Evolutionary conservation across 2,797 vertebrate species (phyloP), one percentile per base, ranked within the genome.

Genomic region (Cirrhinus molitorella): DNA sequence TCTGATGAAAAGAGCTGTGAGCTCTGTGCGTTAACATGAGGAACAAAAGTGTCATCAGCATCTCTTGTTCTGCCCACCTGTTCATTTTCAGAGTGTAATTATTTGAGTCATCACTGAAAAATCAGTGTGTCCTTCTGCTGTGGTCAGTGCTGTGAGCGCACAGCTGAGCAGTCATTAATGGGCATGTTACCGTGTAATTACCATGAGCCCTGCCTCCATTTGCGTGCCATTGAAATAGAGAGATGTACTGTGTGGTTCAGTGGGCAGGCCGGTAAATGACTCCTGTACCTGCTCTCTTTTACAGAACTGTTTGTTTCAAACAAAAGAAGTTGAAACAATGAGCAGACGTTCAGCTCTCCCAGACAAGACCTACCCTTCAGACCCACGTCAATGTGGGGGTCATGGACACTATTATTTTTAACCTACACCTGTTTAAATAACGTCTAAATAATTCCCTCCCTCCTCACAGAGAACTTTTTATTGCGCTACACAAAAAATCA

Each of bases 151-250:
- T 59, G 17, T 78, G 65, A 61, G 53, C 5, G 16, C 25, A 49
- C 21, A 45, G 72, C 49, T 47, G 19, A 79, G 31, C 25, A 23
- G 51, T 63, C 53, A 77, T 76, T 71, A 76, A 55, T 80, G 67
- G 23, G 11, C 31, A 53, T 23, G 61, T 34, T 73, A 77, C 57
- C 23, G 49, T 85, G 43, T 78, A 80, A 83, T 85, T 86, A 47
- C 71, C 76, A 59, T n/a, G 37, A 63, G 25, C 59, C 55, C 53
- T 59, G 40, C 21, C 53, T 73, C 45, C 51, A 23, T 61, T 72
- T 45, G 51, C 79, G 55, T 75, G 61, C 25, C 4, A 63, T 16
- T 68, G 73, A 16, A 45, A 25, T 14, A 2, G 31, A 25, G 28
- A 40, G 43, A 66, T 65, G 31, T 51, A n/a, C 23, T 21, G 16